Evolutionary conservation across 2,888 invertebrate genomes (phyloP).

Genomic region (Phyllotreta striolata): DNA sequence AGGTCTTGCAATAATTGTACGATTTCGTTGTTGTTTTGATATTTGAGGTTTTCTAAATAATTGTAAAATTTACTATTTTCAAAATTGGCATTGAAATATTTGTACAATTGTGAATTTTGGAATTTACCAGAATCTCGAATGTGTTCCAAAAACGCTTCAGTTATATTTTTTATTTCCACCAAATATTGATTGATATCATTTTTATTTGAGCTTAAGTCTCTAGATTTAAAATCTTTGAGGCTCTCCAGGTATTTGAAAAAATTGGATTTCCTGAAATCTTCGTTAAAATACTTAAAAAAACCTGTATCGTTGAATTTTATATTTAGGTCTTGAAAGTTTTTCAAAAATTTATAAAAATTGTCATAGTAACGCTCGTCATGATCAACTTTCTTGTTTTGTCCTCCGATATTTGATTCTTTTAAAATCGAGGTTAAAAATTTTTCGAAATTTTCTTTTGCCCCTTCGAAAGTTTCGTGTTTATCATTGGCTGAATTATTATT

Average conservation of each 20-base stretch:
- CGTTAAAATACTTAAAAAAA: constrained; percentile 27
- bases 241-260: constrained; percentile 28
- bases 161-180: constrained; percentile 16
- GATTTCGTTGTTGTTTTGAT: neutral
- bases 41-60: constrained; percentile 21
- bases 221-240: constrained; percentile 9
- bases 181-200: constrained; percentile 23
- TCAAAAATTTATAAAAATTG: constrained; percentile 34
- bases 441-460: constrained; percentile 1
- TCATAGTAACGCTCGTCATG: constrained; percentile 19
- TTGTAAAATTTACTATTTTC: constrained; percentile 32
- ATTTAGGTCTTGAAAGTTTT: constrained; percentile 19
- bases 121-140: constrained; percentile 11
- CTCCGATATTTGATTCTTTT: too few relatives aligned
- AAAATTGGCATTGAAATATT: constrained; percentile 33
- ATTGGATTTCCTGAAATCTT: constrained; percentile 27
- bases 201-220: constrained; percentile 20
- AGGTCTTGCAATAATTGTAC: too few relatives aligned
- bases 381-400: constrained; percentile 2
- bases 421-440: neutral
- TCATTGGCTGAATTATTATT: neutral
- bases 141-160: constrained; percentile 12
- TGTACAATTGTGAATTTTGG: constrained; percentile 23
- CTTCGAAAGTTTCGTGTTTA: neutral
- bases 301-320: constrained; percentile 18